A percentile compares a stretch with the other conserved stretches of the same genome.
These are phyloP conservation scores for Rhynchomys soricoides DNA, from an alignment of 2,113 vertebrate genomes.

Conservation along the genomic window DNA sequence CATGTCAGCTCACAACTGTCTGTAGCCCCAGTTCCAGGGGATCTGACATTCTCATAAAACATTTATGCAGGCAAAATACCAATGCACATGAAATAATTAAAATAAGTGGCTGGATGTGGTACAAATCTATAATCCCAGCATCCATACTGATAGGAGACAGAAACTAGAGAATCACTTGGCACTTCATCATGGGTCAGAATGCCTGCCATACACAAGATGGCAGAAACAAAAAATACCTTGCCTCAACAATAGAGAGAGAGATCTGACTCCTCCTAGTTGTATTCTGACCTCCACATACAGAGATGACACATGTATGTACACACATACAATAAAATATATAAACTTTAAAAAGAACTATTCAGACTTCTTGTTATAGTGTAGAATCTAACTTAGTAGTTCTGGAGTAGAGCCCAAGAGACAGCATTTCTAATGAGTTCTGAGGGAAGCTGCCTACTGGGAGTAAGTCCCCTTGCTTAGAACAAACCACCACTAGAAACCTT, in stretches of 20 bases:
- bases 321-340: neutral
- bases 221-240: neutral
- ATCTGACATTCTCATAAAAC: neutral
- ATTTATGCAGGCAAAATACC: neutral
- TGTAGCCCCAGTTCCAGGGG: neutral
- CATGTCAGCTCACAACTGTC: neutral
- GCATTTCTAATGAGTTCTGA: slow-evolving; percentile 21
- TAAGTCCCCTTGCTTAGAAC: neutral
- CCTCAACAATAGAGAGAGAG: neutral
- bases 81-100: neutral
- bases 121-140: neutral
- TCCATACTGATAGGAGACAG: neutral
- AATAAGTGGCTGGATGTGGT: neutral
- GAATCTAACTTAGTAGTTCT: slow-evolving; percentile 10
- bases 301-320: neutral
- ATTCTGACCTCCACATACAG: neutral
- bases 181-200: neutral
- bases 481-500: slow-evolving; percentile 25
- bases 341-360: neutral
- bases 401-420: neutral
- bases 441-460: neutral
- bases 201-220: too few species aligned
- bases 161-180: neutral
- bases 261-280: neutral
- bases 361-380: neutral